Conservation (phyloP, 2,888 invertebrate species). For the Thalpophila matura region DNA sequence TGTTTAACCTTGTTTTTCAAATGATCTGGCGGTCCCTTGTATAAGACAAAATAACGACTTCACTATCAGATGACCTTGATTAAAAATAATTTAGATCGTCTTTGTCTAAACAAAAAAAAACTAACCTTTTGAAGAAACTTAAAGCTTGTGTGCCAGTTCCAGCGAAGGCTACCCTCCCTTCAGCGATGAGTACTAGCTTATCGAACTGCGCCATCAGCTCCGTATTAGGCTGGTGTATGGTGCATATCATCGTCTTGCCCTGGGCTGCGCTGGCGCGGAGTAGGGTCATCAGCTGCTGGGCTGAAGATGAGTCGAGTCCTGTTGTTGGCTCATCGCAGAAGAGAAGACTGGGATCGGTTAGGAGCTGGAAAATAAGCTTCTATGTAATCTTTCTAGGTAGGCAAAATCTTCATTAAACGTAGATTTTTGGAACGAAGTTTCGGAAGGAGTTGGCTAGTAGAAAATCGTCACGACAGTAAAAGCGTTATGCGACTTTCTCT, state of each 20-base stretch:
- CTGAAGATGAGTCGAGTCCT: constrained; percentile 97
- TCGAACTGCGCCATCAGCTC: constrained; percentile 96
- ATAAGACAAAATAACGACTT: too few species aligned
- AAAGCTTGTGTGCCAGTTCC: constrained; percentile 91
- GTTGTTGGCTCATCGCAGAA: constrained; percentile 99
- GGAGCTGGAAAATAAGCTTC: constrained; percentile 86
- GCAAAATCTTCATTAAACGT: background rate
- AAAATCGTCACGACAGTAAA: too few species aligned
- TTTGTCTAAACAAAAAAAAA: too few species aligned
- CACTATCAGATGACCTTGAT: too few species aligned
- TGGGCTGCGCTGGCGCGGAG: constrained; percentile 93
- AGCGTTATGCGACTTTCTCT: too few species aligned
- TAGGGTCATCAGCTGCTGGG: constrained; percentile 94
- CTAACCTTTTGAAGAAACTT: constrained; percentile 91
- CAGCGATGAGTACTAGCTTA: constrained; percentile 94
- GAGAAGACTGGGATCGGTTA: constrained; percentile 97
- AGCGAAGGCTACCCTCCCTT: constrained; percentile 96
- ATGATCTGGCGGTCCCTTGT: too few species aligned
- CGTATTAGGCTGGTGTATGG: constrained; percentile 98
- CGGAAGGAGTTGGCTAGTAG: too few species aligned
- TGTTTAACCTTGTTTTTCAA: too few species aligned
- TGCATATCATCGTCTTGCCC: constrained; percentile 97
- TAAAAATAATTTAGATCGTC: too few species aligned
- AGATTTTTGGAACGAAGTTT: too few species aligned
- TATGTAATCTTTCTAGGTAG: background rate